Conservation (phyloP, 2,797 vertebrate species). For the Helicolenus hilgendorfi region DNA sequence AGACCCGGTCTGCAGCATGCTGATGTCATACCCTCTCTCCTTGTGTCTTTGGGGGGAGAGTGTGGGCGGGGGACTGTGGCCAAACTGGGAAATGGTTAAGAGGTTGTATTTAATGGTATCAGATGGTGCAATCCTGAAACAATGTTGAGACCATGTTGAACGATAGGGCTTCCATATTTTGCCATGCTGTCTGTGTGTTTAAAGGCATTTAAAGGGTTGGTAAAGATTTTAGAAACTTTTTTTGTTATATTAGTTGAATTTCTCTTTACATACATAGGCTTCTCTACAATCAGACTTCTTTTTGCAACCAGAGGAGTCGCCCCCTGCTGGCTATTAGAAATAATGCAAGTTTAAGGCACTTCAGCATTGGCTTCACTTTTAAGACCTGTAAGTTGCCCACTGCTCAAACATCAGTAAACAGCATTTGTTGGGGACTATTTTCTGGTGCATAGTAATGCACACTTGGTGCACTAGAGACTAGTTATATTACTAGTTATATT, state of each 20-base stretch:
- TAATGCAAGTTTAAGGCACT: no score
- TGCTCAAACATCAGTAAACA: no score
- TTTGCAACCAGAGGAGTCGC: no score
- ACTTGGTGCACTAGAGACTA: not conserved
- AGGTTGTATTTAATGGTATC: conserved; percentile 1
- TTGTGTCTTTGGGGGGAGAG: conserved; percentile 9
- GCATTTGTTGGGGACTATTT: not conserved
- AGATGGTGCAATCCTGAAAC: conserved; percentile 1
- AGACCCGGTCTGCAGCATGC: conserved; percentile 36
- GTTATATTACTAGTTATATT: not conserved
- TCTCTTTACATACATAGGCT: no score
- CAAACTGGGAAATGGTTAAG: conserved; percentile 27
- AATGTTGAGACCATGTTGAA: not conserved
- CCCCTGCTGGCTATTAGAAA: no score
- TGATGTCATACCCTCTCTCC: conserved; percentile 65
- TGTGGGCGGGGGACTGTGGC: conserved; percentile 10
- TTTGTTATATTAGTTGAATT: no score
- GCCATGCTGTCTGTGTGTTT: not conserved
- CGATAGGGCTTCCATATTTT: not conserved
- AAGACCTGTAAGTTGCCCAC: no score
- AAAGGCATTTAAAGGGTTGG: no score
- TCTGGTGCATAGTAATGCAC: not conserved
- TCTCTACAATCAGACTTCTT: no score
- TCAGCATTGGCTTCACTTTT: no score
- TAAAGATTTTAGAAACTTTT: no score